Evolutionary conservation across 1,140 invertebrate genomes (phyloP).

Genomic region (Cyrtorhinus lividipennis): DNA sequence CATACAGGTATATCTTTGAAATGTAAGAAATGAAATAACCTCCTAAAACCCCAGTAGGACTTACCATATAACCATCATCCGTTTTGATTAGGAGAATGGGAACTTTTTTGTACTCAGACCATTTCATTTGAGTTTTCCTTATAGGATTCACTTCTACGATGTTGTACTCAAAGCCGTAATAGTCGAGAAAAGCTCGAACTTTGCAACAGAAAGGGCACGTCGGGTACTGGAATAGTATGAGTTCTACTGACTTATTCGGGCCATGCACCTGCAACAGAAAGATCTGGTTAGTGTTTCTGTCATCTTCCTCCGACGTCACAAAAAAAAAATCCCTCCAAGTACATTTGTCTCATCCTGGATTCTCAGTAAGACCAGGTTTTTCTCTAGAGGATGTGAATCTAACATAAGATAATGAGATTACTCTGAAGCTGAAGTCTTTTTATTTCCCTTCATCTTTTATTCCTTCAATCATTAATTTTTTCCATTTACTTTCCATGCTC

Average conservation of each 20-base stretch:
- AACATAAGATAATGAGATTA: conserved; percentile 35
- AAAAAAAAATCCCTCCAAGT: no score
- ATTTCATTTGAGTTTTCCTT: conserved; percentile 75
- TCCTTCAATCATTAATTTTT: no score
- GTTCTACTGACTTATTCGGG: conserved; percentile 38
- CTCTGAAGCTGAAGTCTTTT: background rate
- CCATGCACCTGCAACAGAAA: background rate
- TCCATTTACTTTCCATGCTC: no score
- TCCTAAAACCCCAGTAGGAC: background rate
- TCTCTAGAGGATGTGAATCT: no score
- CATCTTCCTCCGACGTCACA: background rate
- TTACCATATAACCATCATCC: conserved; percentile 50
- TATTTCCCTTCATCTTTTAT: background rate
- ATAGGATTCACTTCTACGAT: conserved; percentile 95
- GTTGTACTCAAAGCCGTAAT: conserved; percentile 86
- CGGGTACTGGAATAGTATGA: conserved; percentile 90
- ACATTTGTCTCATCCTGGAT: no score
- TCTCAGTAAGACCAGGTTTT: no score
- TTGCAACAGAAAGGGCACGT: conserved; percentile 99
- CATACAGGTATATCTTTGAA: background rate
- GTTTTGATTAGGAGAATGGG: conserved; percentile 77
- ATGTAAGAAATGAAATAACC: background rate
- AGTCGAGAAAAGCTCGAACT: conserved; percentile 86
- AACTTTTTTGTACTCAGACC: conserved; percentile 91
- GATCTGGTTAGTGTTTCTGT: background rate